Conservation (phyloP, 2,113 vertebrate species). For the Phylloscopus trochiloides region DNA sequence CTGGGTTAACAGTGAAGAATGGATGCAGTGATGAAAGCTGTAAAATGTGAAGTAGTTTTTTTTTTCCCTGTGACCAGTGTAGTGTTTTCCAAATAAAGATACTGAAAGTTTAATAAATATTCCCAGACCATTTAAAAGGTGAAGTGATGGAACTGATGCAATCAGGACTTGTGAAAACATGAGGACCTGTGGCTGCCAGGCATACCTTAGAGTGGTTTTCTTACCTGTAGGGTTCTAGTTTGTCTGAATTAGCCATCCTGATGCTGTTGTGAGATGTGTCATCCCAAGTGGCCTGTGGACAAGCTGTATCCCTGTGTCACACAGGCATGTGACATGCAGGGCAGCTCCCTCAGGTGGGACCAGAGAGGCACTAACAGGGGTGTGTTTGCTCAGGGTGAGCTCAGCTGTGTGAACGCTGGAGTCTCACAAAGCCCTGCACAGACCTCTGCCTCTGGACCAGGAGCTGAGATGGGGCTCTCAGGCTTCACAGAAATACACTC, state of each 20-base stretch:
- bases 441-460: background rate
- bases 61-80: slow-evolving; percentile 39
- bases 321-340: background rate
- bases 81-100: slow-evolving; percentile 73
- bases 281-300: slow-evolving; percentile 50
- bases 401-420: background rate
- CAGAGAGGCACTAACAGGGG: fast-evolving
- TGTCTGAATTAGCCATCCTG: slow-evolving; percentile 33
- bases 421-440: background rate
- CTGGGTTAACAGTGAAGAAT: background rate
- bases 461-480: background rate
- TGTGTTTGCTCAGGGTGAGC: background rate
- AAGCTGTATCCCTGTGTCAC: background rate
- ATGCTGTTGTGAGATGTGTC: slow-evolving; percentile 31
- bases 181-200: slow-evolving; percentile 65
- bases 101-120: slow-evolving; percentile 64
- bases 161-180: slow-evolving; percentile 67
- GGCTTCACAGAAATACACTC: background rate
- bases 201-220: slow-evolving; percentile 63
- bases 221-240: slow-evolving; percentile 51
- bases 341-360: background rate
- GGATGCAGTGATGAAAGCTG: slow-evolving; percentile 11
- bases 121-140: slow-evolving; percentile 72
- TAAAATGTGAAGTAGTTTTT: slow-evolving; percentile 37
- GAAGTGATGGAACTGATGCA: slow-evolving; percentile 73